Evolutionary conservation across 2,888 invertebrate genomes (phyloP).

Genomic region (Idaea straminata): DNA sequence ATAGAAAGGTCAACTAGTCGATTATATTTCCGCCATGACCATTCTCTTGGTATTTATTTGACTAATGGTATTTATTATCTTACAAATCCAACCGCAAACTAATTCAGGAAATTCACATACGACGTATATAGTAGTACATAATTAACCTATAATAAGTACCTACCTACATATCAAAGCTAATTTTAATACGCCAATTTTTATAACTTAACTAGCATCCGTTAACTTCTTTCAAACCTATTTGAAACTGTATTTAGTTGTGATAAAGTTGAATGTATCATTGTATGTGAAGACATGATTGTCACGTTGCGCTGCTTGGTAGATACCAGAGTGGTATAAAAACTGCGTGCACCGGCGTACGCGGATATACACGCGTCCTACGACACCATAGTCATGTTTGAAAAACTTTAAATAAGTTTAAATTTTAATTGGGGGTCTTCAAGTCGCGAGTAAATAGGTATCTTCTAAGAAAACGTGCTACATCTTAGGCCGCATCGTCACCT

Average conservation of each 20-base stretch:
- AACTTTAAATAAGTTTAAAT: neutral
- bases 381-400: neutral
- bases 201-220: neutral
- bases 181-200: neutral
- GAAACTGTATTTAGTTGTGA: neutral
- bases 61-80: neutral
- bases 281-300: neutral
- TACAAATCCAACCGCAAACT: neutral
- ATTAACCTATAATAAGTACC: too few relatives aligned
- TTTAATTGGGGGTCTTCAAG: too few relatives aligned
- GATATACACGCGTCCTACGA: neutral
- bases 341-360: neutral
- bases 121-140: neutral
- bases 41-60: slow-evolving; percentile 11
- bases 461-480: too few relatives aligned
- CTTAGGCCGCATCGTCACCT: too few relatives aligned
- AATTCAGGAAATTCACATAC: neutral
- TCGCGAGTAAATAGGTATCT: too few relatives aligned
- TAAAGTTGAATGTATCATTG: neutral
- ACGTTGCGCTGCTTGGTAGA: neutral
- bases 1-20: slow-evolving; percentile 52
- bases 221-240: neutral
- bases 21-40: slow-evolving; percentile 45
- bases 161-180: too few relatives aligned
- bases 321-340: neutral